Conservation (phyloP, 2,113 vertebrate species). For the Calypte anna region DNA sequence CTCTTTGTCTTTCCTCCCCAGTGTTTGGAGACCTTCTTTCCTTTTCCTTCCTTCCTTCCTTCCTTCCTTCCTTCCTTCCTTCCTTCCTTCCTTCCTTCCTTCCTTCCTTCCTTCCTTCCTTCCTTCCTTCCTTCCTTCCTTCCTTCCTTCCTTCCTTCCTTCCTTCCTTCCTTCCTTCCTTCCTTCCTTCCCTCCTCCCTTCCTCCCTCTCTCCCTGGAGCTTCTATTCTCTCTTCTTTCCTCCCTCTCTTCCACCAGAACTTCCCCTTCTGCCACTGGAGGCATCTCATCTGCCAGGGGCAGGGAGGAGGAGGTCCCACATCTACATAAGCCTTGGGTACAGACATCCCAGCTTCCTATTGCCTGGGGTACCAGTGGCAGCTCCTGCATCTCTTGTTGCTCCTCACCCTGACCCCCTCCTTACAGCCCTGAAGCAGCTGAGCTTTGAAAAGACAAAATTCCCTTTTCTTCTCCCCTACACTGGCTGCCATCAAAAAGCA, state of each 20-base stretch:
- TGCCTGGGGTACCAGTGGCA: background rate
- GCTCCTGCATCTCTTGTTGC: background rate
- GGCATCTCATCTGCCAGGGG: background rate
- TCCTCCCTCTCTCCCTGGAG: background rate
- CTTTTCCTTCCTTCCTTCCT: slow-evolving; percentile 19
- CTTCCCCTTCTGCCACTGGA: background rate
- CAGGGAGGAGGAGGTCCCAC: background rate
- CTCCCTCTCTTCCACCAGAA: slow-evolving; percentile 6
- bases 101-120: slow-evolving; percentile 40
- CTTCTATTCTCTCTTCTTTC: slow-evolving; percentile 40
- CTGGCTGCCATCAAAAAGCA: background rate
- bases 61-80: background rate
- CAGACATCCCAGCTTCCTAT: background rate
- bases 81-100: slow-evolving; percentile 37
- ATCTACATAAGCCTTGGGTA: background rate
- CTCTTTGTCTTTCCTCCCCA: slow-evolving; percentile 38
- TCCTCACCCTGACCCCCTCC: background rate
- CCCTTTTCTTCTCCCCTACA: background rate
- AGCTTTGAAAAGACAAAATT: background rate
- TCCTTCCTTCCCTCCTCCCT: slow-evolving; percentile 54
- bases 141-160: slow-evolving; percentile 15
- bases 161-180: slow-evolving; percentile 36
- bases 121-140: slow-evolving; percentile 52
- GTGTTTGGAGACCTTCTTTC: slow-evolving; percentile 39
- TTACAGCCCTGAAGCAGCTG: background rate